Evolutionary conservation across 2,797 vertebrate species (phyloP), one percentile per base, ranked within the genome.

Genomic region (Numenius phaeopus): DNA sequence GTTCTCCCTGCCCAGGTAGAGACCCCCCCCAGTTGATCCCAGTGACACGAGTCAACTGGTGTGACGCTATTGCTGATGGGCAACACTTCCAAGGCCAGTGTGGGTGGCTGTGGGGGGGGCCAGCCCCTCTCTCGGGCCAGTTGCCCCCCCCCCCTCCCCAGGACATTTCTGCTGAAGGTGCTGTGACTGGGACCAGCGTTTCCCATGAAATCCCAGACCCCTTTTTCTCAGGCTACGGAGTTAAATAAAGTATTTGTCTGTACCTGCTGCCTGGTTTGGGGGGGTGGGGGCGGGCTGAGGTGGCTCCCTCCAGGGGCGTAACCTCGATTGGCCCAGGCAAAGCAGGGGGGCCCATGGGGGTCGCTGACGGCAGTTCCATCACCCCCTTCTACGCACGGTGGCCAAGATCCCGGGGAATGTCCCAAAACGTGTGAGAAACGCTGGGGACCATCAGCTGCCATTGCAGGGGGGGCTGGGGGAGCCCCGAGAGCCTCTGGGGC

Each of bases 231-330:
- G 92, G 94, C 79, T 46, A 14, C 54, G 75, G 52, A 69, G 58
- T 85, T 59, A 87, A 93, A 93, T 96, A 95, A 96, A 96, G 6
- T 46, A 62, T 64, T 89, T 94, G 96, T 89, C 77, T 83, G 27
- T 89, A 75, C 2, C 2, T 0, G 5, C 16, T 1, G 4, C 20
- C n/a, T 44, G 50, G 3, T 7, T 1, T 21, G 7, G 18, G 49
- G 64, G 18, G 52, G 20, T 37, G 32, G 0, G 0, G 16, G 42
- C n/a, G 71, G 20, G 55, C 30, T n/a, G 44, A 0, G 1, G 27
- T 46, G 27, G 62, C 4, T 7, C 46, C 34, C 14, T 52, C 50
- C 14, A 5, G 47, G 49, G 49, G 49, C 26, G 49, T 50, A 27
- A 27, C 49, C 49, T 50, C 49, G 9, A 52, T 29, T 52, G 50